A percentile compares a stretch with the other conserved stretches of the same genome.
Conservation (phyloP, 2,113 vertebrate genomes). For the Porphyrio hochstetteri region DNA sequence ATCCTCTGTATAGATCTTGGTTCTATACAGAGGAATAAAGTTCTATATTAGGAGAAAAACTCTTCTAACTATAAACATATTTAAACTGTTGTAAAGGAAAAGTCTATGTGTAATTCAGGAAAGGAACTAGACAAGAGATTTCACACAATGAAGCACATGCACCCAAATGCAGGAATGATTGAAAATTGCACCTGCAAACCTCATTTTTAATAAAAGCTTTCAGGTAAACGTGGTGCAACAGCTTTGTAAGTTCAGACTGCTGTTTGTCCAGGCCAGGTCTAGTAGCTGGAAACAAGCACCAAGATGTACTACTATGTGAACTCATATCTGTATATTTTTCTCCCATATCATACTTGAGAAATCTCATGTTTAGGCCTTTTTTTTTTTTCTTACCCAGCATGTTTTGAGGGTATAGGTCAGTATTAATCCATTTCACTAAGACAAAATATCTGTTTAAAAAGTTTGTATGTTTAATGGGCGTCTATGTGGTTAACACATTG, state of each 20-base stretch:
- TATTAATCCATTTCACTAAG: background rate
- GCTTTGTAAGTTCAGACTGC: background rate
- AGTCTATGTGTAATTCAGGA: background rate
- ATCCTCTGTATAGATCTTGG: background rate
- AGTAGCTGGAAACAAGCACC: background rate
- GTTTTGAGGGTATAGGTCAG: background rate
- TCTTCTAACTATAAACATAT: background rate
- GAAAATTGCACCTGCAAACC: background rate
- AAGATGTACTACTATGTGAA: background rate
- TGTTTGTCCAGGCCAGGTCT: background rate
- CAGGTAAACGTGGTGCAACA: rapidly evolving
- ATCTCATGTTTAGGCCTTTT: background rate
- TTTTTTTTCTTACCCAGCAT: background rate
- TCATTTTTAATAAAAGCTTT: background rate
- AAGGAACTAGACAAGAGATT: background rate
- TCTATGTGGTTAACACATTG: background rate
- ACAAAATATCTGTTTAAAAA: background rate
- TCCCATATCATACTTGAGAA: background rate
- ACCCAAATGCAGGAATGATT: background rate
- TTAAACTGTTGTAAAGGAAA: background rate
- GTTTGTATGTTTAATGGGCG: background rate
- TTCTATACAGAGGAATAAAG: too few relatives aligned
- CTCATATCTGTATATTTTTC: background rate
- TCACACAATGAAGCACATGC: background rate
- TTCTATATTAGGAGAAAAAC: background rate